Evolutionary conservation across 2,113 vertebrate species (phyloP).

Genomic region (Malurus alboscapulatus): DNA sequence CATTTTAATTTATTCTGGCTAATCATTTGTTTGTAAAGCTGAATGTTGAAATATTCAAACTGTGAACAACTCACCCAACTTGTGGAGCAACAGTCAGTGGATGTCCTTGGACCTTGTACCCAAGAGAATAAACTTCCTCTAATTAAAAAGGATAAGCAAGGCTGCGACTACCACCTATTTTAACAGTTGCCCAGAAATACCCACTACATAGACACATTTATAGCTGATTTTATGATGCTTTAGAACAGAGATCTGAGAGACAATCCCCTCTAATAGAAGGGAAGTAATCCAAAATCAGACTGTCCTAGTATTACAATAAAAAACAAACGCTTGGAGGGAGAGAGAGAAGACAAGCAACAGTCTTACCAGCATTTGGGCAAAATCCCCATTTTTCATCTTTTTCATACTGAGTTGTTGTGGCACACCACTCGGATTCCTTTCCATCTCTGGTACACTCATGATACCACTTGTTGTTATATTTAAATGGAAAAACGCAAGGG

Average conservation of each 20-base stretch:
- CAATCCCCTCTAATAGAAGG: background rate
- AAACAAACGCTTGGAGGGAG: background rate
- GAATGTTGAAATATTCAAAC: background rate
- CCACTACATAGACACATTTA: background rate
- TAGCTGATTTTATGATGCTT: background rate
- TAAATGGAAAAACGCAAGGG: conserved; percentile 89
- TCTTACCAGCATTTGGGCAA: conserved; percentile 87
- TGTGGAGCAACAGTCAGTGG: background rate
- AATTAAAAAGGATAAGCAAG: background rate
- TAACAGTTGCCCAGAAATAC: background rate
- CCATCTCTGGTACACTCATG: conserved; percentile 86
- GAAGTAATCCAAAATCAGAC: background rate
- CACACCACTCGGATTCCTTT: conserved; percentile 86
- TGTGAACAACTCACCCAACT: background rate
- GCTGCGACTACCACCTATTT: background rate
- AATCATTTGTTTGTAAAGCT: background rate
- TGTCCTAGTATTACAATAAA: background rate
- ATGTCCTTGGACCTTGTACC: background rate
- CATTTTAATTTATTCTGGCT: background rate
- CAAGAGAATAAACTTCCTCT: background rate
- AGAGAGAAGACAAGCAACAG: background rate
- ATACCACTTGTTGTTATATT: conserved; percentile 89
- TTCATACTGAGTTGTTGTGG: conserved; percentile 86
- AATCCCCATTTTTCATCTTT: conserved; percentile 89
- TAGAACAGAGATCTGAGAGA: background rate